A percentile compares a stretch with the other conserved stretches of the same genome.
Evolutionary conservation across 37 sponge, comb jelly and placozoan genomes (phyloP).

Genomic region (Axinella damicornis): DNA sequence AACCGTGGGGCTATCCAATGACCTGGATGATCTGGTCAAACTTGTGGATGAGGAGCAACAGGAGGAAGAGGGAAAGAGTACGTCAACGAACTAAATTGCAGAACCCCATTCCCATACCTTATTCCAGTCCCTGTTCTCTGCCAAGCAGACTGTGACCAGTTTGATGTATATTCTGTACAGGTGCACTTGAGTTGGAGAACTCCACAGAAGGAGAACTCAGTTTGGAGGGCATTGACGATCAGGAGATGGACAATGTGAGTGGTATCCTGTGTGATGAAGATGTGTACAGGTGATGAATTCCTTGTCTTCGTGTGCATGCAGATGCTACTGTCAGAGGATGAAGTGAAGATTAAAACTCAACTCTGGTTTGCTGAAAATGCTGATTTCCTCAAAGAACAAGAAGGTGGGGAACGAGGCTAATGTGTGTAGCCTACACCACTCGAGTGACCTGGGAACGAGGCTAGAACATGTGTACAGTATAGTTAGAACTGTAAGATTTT

Average conservation of each 20-base stretch:
- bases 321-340: slow-evolving; percentile 89
- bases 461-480: too few species aligned
- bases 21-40: slow-evolving; percentile 53
- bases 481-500: neutral
- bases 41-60: slow-evolving; percentile 51
- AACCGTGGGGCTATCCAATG: slow-evolving; percentile 33
- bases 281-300: neutral
- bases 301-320: neutral
- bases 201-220: slow-evolving; percentile 35
- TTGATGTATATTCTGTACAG: too few species aligned
- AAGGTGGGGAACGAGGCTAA: slow-evolving; percentile 34
- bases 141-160: neutral
- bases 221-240: slow-evolving; percentile 80
- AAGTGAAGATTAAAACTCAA: slow-evolving; percentile 79
- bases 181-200: too few species aligned
- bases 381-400: slow-evolving; percentile 83
- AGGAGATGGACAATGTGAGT: slow-evolving; percentile 82
- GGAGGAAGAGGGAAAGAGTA: slow-evolving; percentile 24
- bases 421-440: neutral
- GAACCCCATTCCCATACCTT: too few species aligned
- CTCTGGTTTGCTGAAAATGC: slow-evolving; percentile 93
- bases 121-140: too few species aligned
- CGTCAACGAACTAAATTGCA: too few species aligned
- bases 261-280: neutral
- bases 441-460: too few species aligned